Conservation (phyloP, 2,888 invertebrate genomes). For the Bhutanitis thaidina region DNA sequence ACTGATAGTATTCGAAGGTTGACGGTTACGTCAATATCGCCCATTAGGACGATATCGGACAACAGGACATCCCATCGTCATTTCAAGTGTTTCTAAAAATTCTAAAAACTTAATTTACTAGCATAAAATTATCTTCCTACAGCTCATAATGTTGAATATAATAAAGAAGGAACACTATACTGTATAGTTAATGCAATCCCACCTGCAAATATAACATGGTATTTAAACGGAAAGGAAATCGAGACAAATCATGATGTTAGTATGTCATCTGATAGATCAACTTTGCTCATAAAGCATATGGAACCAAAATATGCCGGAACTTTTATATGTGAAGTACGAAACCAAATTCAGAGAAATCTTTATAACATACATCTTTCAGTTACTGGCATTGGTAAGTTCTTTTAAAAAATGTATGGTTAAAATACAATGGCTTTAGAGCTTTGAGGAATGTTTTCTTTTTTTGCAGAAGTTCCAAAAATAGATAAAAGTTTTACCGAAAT, state of each 20-base stretch:
- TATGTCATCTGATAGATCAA: constrained; percentile 2
- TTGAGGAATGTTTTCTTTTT: neutral
- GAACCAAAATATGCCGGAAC: constrained; percentile 5
- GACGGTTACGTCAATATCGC: too few species aligned
- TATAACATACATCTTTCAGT: constrained; percentile 7
- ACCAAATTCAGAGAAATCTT: neutral
- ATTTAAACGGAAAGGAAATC: constrained; percentile 7
- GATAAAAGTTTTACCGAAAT: constrained; percentile 12
- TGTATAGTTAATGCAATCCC: constrained; percentile 8
- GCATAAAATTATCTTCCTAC: neutral
- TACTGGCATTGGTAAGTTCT: constrained; percentile 7
- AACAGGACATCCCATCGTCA: too few species aligned
- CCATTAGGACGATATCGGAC: too few species aligned
- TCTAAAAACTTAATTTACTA: too few species aligned
- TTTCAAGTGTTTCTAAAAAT: too few species aligned
- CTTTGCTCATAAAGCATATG: constrained; percentile 9
- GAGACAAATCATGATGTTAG: neutral
- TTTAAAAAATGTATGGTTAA: too few species aligned
- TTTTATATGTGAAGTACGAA: constrained; percentile 3
- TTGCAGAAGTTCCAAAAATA: constrained; percentile 12
- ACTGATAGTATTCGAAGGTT: too few species aligned
- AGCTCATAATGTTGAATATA: constrained; percentile 10
- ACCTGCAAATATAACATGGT: constrained; percentile 13
- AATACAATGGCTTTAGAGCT: too few species aligned
- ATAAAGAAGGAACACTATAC: constrained; percentile 4